Conservation (phyloP, 2,113 vertebrate species). For the Hippocampus mohnikei region DNA sequence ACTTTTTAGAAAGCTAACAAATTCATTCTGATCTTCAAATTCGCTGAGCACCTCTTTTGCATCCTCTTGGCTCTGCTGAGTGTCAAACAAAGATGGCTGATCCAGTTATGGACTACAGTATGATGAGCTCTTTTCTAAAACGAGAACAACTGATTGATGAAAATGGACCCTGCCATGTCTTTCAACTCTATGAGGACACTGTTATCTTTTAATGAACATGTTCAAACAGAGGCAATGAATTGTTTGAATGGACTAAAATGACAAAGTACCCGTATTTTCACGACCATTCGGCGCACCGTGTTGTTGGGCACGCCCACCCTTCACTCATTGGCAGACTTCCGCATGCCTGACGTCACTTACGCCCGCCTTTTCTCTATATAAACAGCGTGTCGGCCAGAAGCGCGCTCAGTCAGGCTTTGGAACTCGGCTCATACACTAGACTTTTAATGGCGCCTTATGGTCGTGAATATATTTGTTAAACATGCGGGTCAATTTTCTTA, state of each 20-base stretch:
- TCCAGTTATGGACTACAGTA: not conserved
- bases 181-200: not conserved
- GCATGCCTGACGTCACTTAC: too few species aligned
- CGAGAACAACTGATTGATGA: not conserved
- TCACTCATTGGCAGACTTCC: too few species aligned
- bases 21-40: conserved; percentile 13
- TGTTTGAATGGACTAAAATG: not conserved
- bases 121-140: not conserved
- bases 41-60: conserved; percentile 1
- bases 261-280: too few species aligned
- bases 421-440: too few species aligned
- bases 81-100: conserved; percentile 3
- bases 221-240: not conserved
- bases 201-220: not conserved
- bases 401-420: too few species aligned
- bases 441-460: too few species aligned
- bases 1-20: conserved; percentile 10
- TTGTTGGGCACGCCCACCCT: too few species aligned
- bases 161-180: not conserved
- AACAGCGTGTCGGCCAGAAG: too few species aligned
- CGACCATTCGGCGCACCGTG: too few species aligned
- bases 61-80: conserved; percentile 3
- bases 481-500: not conserved
- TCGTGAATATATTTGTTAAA: not conserved
- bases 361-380: too few species aligned